These are phyloP conservation scores for Aquatica leii DNA, from an alignment of 2,888 invertebrate genomes.

Conservation along the genomic window DNA sequence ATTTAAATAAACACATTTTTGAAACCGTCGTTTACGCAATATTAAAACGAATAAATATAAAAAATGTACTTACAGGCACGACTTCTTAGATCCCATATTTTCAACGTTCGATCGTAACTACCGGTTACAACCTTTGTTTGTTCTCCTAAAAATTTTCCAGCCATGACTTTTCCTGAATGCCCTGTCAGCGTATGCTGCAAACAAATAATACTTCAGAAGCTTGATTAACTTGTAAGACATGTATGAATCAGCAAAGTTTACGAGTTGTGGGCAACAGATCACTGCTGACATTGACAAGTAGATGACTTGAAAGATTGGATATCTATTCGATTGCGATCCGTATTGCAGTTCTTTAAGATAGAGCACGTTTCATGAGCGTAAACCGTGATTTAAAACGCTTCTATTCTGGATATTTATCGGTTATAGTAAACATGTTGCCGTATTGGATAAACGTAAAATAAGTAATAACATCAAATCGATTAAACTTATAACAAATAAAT, in stretches of 20 bases:
- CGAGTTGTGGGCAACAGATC: slow-evolving; percentile 47
- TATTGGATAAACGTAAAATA: too few species aligned
- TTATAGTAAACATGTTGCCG: slow-evolving; percentile 6
- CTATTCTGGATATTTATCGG: slow-evolving; percentile 28
- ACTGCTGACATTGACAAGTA: slow-evolving; percentile 51
- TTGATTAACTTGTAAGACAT: slow-evolving; percentile 30
- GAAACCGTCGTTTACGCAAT: too few species aligned
- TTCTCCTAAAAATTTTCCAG: slow-evolving; percentile 94
- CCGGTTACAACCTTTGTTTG: slow-evolving; percentile 95
- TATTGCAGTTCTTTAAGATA: slow-evolving; percentile 43
- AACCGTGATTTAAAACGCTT: slow-evolving; percentile 44
- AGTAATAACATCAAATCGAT: too few species aligned
- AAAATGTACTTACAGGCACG: slow-evolving; percentile 76
- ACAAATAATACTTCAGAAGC: slow-evolving; percentile 47
- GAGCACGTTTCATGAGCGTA: slow-evolving; percentile 45
- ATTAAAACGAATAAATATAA: too few species aligned
- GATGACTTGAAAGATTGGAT: slow-evolving; percentile 40
- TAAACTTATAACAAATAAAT: too few species aligned
- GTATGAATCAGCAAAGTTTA: slow-evolving; percentile 34
- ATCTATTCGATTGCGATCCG: slow-evolving; percentile 42
- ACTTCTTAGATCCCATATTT: slow-evolving; percentile 97
- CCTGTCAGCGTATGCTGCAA: slow-evolving; percentile 91
- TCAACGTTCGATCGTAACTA: slow-evolving; percentile 96
- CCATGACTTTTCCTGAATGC: slow-evolving; percentile 97
- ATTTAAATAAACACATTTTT: too few species aligned